Percentiles rank a stretch among this genome's conserved stretches.
Conservation (phyloP, 2,797 vertebrate genomes). For the Myripristis jacobus region DNA sequence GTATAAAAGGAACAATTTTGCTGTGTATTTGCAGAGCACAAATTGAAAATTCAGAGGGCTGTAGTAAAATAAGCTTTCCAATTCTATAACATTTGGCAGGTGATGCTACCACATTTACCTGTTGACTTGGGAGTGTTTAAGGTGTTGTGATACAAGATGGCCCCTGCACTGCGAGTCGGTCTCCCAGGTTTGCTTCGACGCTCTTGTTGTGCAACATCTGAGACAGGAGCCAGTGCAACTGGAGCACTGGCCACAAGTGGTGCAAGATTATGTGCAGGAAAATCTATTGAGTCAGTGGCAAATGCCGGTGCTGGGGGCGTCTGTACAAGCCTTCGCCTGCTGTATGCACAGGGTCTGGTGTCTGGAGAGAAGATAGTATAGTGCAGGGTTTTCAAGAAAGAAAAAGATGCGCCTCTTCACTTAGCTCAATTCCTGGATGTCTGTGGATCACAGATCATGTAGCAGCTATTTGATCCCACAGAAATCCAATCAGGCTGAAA, state of each 20-base stretch:
- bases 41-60: neutral
- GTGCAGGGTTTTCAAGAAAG: too few species aligned
- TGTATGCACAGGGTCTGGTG: slow-evolving; percentile 20
- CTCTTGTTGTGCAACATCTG: slow-evolving; percentile 68
- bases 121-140: slow-evolving; percentile 43
- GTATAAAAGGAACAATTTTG: neutral
- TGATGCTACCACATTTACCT: slow-evolving; percentile 54
- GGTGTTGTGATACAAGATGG: slow-evolving; percentile 26
- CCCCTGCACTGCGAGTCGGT: slow-evolving; percentile 62
- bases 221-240: slow-evolving; percentile 57
- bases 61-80: neutral
- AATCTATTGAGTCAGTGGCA: slow-evolving; percentile 33
- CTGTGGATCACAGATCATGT: too few species aligned
- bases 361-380: slow-evolving; percentile 45
- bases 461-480: too few species aligned
- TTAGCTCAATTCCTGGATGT: too few species aligned
- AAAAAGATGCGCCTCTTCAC: too few species aligned
- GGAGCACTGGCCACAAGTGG: slow-evolving; percentile 58
- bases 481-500: too few species aligned
- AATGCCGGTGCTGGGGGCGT: slow-evolving; percentile 21
- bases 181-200: slow-evolving; percentile 75
- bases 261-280: slow-evolving; percentile 52
- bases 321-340: slow-evolving; percentile 21
- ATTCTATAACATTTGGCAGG: neutral
- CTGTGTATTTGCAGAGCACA: neutral